These are phyloP conservation scores for Celastrina argiolus DNA, from an alignment of 2,888 invertebrate genomes.

Conservation along the genomic window DNA sequence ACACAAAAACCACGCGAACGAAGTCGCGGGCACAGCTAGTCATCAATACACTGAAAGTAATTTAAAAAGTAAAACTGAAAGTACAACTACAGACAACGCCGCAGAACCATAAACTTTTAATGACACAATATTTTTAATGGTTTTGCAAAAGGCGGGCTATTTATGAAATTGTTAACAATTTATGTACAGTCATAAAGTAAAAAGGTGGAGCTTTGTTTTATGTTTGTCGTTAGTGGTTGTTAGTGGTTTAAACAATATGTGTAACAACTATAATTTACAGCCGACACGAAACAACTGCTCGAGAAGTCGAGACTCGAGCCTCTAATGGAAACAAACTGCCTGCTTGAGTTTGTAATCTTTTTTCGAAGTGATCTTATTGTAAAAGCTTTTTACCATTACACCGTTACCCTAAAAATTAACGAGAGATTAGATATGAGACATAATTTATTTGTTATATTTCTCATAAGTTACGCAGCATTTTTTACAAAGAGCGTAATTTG, in stretches of 20 bases:
- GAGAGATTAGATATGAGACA: too few species aligned
- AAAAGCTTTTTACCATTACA: conserved; percentile 3
- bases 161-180: conserved; percentile 8
- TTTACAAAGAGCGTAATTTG: too few species aligned
- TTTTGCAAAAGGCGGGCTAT: background rate
- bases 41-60: background rate
- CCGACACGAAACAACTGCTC: background rate
- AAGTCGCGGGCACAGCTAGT: too few species aligned
- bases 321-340: background rate
- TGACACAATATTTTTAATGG: background rate
- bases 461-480: too few species aligned
- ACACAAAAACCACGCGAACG: too few species aligned
- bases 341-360: conserved; percentile 5
- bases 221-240: background rate
- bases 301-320: background rate
- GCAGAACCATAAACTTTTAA: background rate
- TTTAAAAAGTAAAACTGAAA: background rate
- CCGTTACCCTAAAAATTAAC: background rate
- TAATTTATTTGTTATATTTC: background rate
- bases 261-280: background rate
- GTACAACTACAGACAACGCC: background rate
- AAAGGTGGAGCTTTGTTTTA: background rate
- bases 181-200: background rate
- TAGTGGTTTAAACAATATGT: background rate
- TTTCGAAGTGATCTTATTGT: background rate